Conservation (phyloP, 2,797 vertebrate genomes). For the Propithecus perrieri region DNA sequence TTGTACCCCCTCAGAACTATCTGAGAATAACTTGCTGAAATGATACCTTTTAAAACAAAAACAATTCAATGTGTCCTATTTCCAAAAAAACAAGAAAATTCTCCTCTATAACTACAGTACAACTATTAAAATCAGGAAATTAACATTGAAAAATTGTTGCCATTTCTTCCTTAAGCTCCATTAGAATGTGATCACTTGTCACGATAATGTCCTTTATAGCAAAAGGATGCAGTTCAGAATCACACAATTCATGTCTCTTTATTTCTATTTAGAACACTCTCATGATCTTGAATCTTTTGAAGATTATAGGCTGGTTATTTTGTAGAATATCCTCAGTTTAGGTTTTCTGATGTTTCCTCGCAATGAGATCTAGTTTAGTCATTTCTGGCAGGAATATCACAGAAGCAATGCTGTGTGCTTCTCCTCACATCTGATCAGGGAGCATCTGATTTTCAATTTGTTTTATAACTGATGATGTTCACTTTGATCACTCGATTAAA, state of each 20-base stretch:
- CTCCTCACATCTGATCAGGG: background rate
- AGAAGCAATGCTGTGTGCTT: background rate
- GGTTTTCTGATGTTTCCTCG: background rate
- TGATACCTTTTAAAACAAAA: background rate
- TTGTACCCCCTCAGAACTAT: background rate
- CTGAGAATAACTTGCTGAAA: background rate
- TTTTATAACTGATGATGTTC: background rate
- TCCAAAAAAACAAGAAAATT: background rate
- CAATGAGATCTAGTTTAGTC: background rate
- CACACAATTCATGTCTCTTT: background rate
- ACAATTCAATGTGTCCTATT: background rate
- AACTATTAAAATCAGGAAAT: slow-evolving; percentile 29
- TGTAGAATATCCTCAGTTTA: background rate
- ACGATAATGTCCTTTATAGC: background rate
- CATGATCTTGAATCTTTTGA: background rate
- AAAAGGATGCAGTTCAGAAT: background rate
- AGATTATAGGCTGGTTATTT: background rate
- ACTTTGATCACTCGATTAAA: background rate
- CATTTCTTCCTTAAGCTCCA: background rate
- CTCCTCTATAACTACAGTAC: background rate
- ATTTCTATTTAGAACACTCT: background rate
- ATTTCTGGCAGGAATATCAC: background rate
- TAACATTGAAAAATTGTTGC: background rate
- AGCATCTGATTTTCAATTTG: background rate
- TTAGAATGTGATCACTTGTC: background rate